Percentiles rank a stretch among this genome's conserved stretches.
phyloP scores from a whole-genome alignment of 2,113 vertebrate genomes.

The Podarcis muralis region DNA sequence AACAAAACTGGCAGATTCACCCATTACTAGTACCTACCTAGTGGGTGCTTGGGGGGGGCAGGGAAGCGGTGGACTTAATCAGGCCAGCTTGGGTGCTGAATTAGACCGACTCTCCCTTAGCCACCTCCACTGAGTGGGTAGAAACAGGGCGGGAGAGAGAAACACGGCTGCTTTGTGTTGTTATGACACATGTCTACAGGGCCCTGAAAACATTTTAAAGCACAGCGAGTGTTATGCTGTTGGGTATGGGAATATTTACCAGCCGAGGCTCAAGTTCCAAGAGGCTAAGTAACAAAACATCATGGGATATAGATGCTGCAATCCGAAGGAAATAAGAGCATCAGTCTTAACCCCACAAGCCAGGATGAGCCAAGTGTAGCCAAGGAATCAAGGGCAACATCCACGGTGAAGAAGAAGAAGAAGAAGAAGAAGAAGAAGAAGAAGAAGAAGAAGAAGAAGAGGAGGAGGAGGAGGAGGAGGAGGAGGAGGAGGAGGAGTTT shows the following conservation, averaged over 20 bases:
- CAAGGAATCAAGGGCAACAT: conserved; percentile 55
- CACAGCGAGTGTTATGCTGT: conserved; percentile 57
- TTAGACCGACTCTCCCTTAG: conserved; percentile 3
- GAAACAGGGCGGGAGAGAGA: conserved; percentile 12
- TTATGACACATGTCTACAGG: conserved; percentile 68
- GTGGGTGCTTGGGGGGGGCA: conserved; percentile 2
- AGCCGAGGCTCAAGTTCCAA: conserved; percentile 45
- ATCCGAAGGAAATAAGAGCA: background rate
- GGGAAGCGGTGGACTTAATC: conserved; percentile 7
- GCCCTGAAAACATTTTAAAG: conserved; percentile 59
- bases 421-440: no score
- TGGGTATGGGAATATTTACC: conserved; percentile 62
- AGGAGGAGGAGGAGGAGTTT: no score
- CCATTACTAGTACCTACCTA: background rate
- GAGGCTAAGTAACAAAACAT: conserved; percentile 42
- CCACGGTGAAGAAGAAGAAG: conserved; percentile 21
- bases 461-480: no score
- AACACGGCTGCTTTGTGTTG: conserved; percentile 62
- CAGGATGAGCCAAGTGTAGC: conserved; percentile 52
- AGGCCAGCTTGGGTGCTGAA: conserved; percentile 42
- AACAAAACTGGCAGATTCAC: no score
- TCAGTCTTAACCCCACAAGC: background rate
- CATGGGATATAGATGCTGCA: conserved; percentile 16
- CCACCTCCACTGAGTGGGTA: conserved; percentile 41
- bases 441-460: no score